Evolutionary conservation across 2,797 vertebrate genomes (phyloP).

Genomic region (Takifugu rubripes): DNA sequence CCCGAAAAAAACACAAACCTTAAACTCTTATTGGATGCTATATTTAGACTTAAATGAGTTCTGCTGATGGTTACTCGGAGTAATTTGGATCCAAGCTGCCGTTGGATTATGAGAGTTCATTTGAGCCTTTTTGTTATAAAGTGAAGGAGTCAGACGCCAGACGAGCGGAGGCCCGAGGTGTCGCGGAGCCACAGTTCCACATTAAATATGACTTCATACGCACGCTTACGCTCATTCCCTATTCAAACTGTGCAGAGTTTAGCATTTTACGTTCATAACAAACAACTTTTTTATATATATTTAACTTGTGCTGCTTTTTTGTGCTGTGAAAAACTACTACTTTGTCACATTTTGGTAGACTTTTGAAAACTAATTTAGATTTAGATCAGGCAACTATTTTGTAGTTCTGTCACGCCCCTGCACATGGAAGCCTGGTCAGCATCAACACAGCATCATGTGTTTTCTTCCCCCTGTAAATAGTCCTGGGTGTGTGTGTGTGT

Average conservation of each 20-base stretch:
- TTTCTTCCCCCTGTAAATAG: too few relatives aligned
- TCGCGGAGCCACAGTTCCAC: conserved; percentile 15
- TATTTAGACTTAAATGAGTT: conserved; percentile 46
- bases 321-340: too few relatives aligned
- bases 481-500: too few relatives aligned
- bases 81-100: conserved; percentile 33
- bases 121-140: conserved; percentile 51
- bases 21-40: conserved; percentile 30
- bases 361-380: too few relatives aligned
- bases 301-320: background rate
- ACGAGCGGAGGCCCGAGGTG: conserved; percentile 27
- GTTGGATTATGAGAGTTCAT: conserved; percentile 59
- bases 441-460: too few relatives aligned
- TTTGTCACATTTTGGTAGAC: too few relatives aligned
- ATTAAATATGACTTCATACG: conserved; percentile 26
- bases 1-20: conserved; percentile 23
- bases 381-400: too few relatives aligned
- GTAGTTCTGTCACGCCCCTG: too few relatives aligned
- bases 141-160: conserved; percentile 36
- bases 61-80: conserved; percentile 28
- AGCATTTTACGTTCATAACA: too few relatives aligned
- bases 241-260: background rate
- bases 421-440: too few relatives aligned
- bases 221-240: background rate
- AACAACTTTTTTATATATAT: too few relatives aligned